phyloP scores from a whole-genome alignment of 2,888 invertebrate genomes.

The Cinara cedri region DNA sequence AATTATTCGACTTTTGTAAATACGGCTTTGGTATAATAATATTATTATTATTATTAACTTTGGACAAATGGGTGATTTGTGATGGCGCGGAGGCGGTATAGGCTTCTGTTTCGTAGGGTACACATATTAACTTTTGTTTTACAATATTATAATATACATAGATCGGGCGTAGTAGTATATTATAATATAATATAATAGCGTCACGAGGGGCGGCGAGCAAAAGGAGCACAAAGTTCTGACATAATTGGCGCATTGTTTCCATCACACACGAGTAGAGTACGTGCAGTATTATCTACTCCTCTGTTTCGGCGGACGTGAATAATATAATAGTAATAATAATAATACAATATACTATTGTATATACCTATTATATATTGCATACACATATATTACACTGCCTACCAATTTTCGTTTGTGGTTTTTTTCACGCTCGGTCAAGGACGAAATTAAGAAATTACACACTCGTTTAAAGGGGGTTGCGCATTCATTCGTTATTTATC shows the following conservation, averaged over 20 bases:
- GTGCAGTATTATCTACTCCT: too few species aligned
- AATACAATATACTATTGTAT: too few species aligned
- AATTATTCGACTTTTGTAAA: slow-evolving; percentile 25
- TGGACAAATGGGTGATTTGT: slow-evolving; percentile 32
- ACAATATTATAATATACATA: too few species aligned
- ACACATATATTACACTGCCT: neutral
- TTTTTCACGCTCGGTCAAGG: neutral
- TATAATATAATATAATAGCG: too few species aligned
- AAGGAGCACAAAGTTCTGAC: slow-evolving; percentile 16
- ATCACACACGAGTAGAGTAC: neutral
- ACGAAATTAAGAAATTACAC: neutral
- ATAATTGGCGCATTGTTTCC: slow-evolving; percentile 17
- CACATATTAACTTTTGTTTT: slow-evolving; percentile 30
- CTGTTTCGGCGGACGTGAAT: neutral
- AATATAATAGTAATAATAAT: neutral
- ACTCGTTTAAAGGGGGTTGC: too few species aligned
- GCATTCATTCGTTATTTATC: too few species aligned
- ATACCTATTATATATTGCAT: too few species aligned
- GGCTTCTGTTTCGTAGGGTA: neutral
- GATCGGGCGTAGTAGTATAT: too few species aligned
- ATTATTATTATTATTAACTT: too few species aligned
- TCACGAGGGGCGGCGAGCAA: neutral
- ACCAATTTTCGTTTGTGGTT: neutral
- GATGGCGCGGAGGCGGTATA: neutral
- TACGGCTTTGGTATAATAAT: neutral